These are phyloP conservation scores for Folsomia candida DNA, from an alignment of 2,888 invertebrate genomes.

Conservation along the genomic window DNA sequence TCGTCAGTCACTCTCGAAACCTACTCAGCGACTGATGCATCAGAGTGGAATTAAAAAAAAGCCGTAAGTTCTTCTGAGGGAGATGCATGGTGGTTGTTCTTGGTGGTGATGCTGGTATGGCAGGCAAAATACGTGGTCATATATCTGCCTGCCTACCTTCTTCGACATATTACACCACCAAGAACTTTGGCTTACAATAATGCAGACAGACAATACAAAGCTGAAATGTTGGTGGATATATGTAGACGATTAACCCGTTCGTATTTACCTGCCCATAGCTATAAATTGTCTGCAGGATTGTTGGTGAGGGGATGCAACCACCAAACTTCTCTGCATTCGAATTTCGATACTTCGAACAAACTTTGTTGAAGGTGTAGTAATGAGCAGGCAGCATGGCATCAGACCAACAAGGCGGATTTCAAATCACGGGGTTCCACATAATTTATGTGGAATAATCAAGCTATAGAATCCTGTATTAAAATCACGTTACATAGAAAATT, in stretches of 20 bases:
- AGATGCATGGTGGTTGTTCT: too few species aligned
- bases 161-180: neutral
- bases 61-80: conserved; percentile 6
- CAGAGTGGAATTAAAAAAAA: conserved; percentile 3
- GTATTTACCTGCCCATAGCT: neutral
- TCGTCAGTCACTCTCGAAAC: conserved; percentile 12
- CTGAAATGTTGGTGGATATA: neutral
- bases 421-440: too few species aligned
- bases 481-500: too few species aligned
- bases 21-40: conserved; percentile 13
- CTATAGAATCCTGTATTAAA: too few species aligned
- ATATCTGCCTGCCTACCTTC: neutral
- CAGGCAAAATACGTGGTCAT: neutral
- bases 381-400: too few species aligned
- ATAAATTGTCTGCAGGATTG: too few species aligned
- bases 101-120: neutral
- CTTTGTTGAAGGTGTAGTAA: too few species aligned
- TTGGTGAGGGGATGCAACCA: too few species aligned
- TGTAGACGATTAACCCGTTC: neutral
- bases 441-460: too few species aligned
- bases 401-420: too few species aligned
- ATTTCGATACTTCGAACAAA: conserved; percentile 5
- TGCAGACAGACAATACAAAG: neutral
- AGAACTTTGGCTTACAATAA: neutral
- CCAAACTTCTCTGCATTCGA: neutral